phyloP scores from a whole-genome alignment of 2,888 invertebrate genomes.

The Protodeltote pygarga region DNA sequence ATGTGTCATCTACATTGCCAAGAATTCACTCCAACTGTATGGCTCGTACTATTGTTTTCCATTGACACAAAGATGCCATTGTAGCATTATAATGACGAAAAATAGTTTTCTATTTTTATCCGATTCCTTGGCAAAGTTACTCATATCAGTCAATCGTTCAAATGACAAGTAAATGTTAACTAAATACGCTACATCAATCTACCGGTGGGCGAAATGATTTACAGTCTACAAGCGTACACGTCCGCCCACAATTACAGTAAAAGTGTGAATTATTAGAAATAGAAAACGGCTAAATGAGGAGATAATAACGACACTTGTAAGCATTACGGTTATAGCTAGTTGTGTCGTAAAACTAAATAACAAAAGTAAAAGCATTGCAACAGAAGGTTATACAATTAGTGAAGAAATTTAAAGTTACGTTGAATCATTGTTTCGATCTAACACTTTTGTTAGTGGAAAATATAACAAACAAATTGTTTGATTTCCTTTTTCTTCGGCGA shows the following conservation, averaged over 20 bases:
- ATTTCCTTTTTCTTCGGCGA: conserved; percentile 18
- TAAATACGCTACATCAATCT: not conserved
- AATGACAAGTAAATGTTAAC: not conserved
- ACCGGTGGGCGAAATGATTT: not conserved
- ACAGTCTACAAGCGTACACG: not conserved
- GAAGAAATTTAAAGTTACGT: conserved; percentile 59
- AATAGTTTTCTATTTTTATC: not conserved
- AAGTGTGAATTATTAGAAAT: conserved; percentile 19
- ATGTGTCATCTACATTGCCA: conserved; percentile 33
- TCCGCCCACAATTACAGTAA: conserved; percentile 5
- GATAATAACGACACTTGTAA: conserved; percentile 25
- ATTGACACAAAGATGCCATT: not conserved
- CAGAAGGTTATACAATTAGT: conserved; percentile 67
- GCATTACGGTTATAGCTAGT: conserved; percentile 33
- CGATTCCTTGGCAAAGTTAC: not conserved
- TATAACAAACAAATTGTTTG: conserved; percentile 30
- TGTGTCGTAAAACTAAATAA: conserved; percentile 56
- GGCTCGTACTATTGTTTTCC: not conserved
- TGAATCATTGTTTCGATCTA: conserved; percentile 34
- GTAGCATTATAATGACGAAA: not conserved
- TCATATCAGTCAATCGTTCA: not conserved
- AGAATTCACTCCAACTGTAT: conserved; percentile 20
- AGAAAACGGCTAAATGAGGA: conserved; percentile 18
- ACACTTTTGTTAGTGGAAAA: conserved; percentile 35
- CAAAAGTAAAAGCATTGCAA: conserved; percentile 62